Evolutionary conservation across 2,797 vertebrate species (phyloP), one percentile per base, ranked within the genome.

Genomic region (Anabas testudineus): DNA sequence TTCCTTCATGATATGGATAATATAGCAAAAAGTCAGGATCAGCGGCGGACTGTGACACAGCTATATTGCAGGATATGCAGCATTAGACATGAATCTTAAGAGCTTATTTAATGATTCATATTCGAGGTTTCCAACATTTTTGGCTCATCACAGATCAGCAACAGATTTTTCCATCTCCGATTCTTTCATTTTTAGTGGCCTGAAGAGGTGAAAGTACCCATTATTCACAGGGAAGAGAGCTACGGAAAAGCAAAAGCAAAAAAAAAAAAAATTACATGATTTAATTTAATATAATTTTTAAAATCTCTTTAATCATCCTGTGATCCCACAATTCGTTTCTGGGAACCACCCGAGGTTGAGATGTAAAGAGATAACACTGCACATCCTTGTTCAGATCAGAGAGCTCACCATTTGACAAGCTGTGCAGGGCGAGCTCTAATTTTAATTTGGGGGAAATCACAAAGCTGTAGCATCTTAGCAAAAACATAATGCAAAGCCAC

Each of bases 341-440:
- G 5, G 7, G 45, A 26, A 26, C 34, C 53, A 7, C 16, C 8
- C 18, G 15, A 30, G 32, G 19, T 55, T 41, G 12, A 51, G 36
- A 36, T 49, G 47, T n/a, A n/a, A 28, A 14, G 9, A 12, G 12
- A n/a, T 54, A 12, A 24, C 42, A 21, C 16, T 21, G 36, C 5
- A 56, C 15, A 32, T 59, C 28, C 16, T 18, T 12, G 14, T 5
- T 54, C 43, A 16, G 3, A 24, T 55, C 36, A 6, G 22, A 30
- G 53, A 39, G 64, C 43, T 48, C 22, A 67, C 56, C 37, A 57
- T 28, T 41, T 57, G 42, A 57, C 10, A 42, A n/a, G 30, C 18
- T 49, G 43, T 19, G 42, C 7, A 58, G 47, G 46, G 41, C 28
- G 24, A 24, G 26, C 10, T 48, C 26, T 48, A n/a, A 21, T 46